These are phyloP conservation scores for Paedocypris micromegethes DNA, from an alignment of 2,797 vertebrate species.

Conservation along the genomic window DNA sequence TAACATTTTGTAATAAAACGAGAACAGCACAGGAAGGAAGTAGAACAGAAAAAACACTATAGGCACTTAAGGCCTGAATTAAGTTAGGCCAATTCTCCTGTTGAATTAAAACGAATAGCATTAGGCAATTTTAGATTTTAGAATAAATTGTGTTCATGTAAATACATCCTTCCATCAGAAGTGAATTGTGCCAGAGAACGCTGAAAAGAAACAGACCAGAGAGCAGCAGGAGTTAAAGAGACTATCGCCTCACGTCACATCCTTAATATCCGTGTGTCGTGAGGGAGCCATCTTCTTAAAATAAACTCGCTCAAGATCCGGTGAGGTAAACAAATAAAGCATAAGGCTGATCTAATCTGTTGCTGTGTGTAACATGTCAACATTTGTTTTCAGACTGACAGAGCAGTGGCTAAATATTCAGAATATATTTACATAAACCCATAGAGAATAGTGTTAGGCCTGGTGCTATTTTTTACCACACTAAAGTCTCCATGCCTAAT, in stretches of 20 bases:
- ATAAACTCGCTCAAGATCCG: constrained; percentile 27
- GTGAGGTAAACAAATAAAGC: constrained; percentile 28
- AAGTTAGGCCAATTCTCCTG: neutral
- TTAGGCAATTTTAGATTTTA: neutral
- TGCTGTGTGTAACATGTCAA: constrained; percentile 17
- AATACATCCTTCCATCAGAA: neutral
- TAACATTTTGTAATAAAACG: neutral
- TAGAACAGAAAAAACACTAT: neutral
- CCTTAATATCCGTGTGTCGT: constrained; percentile 23
- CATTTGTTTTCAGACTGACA: constrained; percentile 10
- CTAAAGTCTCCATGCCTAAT: neutral
- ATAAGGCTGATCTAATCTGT: constrained; percentile 16
- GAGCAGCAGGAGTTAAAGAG: constrained; percentile 17
- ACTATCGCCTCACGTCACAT: constrained; percentile 22
- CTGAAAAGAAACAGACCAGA: constrained; percentile 1
- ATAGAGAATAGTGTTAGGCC: neutral
- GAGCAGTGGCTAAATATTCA: neutral
- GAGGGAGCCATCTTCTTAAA: constrained; percentile 41
- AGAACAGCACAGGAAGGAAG: neutral
- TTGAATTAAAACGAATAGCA: neutral
- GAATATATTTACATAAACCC: neutral
- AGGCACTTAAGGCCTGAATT: neutral
- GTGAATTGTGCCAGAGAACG: neutral
- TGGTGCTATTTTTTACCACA: constrained; percentile 8
- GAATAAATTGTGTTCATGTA: neutral